These are phyloP conservation scores for Chlorospingus flavigularis DNA, from an alignment of 2,797 vertebrate species.

Conservation along the genomic window DNA sequence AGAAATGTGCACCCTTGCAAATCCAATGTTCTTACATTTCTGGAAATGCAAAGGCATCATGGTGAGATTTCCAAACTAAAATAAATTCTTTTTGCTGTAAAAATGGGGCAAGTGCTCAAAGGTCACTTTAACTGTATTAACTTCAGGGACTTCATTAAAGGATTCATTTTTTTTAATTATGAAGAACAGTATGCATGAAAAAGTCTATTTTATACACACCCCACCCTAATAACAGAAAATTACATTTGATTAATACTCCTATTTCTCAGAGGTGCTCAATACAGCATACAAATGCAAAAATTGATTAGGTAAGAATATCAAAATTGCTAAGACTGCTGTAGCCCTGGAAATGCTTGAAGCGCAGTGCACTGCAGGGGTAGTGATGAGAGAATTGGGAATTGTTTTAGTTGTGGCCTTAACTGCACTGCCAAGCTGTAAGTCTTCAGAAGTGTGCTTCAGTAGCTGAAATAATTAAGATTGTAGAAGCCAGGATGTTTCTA, in stretches of 20 bases:
- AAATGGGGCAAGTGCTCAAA: not conserved
- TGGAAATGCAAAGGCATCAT: not conserved
- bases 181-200: not conserved
- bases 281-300: not conserved
- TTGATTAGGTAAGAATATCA: not conserved
- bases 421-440: not conserved
- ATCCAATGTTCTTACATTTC: not conserved
- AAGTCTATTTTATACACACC: not conserved
- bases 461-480: not conserved
- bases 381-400: not conserved
- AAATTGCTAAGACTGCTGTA: not conserved
- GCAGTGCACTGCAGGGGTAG: not conserved
- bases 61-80: not conserved
- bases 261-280: not conserved
- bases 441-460: not conserved
- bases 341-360: not conserved
- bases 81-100: not conserved
- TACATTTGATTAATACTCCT: constrained; percentile 8
- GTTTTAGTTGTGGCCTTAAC: not conserved
- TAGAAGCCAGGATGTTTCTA: not conserved
- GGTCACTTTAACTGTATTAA: not conserved
- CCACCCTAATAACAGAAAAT: not conserved
- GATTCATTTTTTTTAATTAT: constrained; percentile 30
- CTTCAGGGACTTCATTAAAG: constrained; percentile 7
- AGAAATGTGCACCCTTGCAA: not conserved